Evolutionary conservation across 2,797 vertebrate species (phyloP).

Genomic region (Hirundo rustica): DNA sequence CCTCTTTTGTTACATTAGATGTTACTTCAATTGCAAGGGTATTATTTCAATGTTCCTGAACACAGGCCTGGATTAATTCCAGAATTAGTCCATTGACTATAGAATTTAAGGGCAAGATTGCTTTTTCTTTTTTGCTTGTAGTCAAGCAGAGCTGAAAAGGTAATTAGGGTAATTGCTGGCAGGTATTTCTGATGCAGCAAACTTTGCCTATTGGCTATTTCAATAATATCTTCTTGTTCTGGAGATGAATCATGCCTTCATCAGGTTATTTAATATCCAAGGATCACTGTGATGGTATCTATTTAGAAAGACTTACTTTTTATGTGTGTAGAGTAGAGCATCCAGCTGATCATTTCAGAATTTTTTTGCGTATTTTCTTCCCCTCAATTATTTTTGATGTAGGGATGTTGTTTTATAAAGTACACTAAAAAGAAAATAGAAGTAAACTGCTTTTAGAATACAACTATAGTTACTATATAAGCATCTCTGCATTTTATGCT

Average conservation of each 20-base stretch:
- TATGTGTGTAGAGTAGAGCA: background rate
- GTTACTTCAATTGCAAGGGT: background rate
- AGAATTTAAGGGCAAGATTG: background rate
- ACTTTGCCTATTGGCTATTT: background rate
- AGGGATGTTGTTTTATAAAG: background rate
- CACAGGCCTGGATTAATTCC: conserved; percentile 39
- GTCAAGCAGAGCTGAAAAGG: background rate
- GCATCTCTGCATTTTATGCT: background rate
- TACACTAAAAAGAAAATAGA: background rate
- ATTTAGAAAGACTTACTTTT: background rate
- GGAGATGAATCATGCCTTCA: background rate
- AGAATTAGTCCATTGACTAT: conserved; percentile 1
- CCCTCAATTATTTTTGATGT: background rate
- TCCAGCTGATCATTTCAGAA: background rate
- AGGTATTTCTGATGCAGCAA: background rate
- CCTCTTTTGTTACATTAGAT: background rate
- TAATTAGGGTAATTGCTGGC: background rate
- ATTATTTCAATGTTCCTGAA: conserved; percentile 19
- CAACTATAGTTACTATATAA: background rate
- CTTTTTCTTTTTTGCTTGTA: background rate
- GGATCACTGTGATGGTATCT: background rate
- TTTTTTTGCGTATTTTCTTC: background rate
- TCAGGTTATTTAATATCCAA: background rate
- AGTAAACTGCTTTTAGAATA: background rate
- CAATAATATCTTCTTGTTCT: background rate